Percentiles rank a stretch among this genome's conserved stretches.
These are phyloP conservation scores for Formica aserva DNA, from an alignment of 2,888 invertebrate species.

Conservation along the genomic window DNA sequence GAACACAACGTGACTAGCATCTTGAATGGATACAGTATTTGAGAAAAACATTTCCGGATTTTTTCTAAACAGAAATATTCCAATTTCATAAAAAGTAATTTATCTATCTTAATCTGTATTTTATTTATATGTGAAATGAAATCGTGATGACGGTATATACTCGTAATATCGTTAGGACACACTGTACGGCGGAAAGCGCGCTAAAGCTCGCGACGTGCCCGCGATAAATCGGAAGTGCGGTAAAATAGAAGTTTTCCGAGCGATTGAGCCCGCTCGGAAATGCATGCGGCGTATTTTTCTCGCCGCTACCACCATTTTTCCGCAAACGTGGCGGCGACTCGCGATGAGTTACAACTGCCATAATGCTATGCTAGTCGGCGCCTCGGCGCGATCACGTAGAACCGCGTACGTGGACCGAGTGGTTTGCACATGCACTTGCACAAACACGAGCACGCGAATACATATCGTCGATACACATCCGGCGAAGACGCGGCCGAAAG, in stretches of 20 bases:
- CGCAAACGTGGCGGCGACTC: conserved; percentile 48
- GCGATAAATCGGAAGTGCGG: conserved; percentile 55
- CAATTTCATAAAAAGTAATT: conserved; percentile 3
- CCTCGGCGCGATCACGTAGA: conserved; percentile 44
- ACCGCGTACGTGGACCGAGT: conserved; percentile 40
- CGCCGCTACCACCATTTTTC: conserved; percentile 41
- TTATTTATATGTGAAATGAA: background rate
- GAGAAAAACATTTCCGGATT: background rate
- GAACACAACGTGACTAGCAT: background rate
- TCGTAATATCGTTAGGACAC: conserved; percentile 21
- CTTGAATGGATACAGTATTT: background rate
- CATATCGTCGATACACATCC: conserved; percentile 21
- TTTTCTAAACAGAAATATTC: background rate
- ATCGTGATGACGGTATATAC: conserved; percentile 3
- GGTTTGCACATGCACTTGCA: background rate
- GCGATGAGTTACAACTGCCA: conserved; percentile 52
- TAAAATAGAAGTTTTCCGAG: conserved; percentile 53
- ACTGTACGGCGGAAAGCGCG: conserved; percentile 21
- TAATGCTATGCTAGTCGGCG: conserved; percentile 53
- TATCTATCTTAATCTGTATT: background rate
- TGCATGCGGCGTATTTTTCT: conserved; percentile 52
- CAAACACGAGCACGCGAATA: conserved; percentile 11
- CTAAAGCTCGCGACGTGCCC: conserved; percentile 48
- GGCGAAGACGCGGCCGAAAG: conserved; percentile 49
- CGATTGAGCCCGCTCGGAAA: conserved; percentile 52